Evolutionary conservation across 1,140 invertebrate genomes (phyloP).

Genomic region (Triops longicaudatus): DNA sequence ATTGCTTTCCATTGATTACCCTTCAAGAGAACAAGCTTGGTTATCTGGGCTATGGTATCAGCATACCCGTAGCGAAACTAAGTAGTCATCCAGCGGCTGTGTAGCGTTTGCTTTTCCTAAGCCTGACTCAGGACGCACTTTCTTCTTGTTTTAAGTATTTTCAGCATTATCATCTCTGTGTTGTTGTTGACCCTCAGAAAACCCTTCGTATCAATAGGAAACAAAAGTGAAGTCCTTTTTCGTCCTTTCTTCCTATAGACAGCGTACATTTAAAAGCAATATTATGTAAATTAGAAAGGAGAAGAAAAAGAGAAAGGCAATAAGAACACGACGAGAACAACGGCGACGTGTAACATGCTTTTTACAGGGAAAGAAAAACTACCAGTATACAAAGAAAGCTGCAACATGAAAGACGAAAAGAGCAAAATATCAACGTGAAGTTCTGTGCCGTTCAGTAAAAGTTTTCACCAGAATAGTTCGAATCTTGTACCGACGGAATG

Average conservation of each 20-base stretch:
- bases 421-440: not conserved
- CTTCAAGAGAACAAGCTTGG: not conserved
- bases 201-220: not conserved
- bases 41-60: not conserved
- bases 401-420: not conserved
- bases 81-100: not conserved
- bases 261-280: slow-evolving; percentile 9
- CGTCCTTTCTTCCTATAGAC: not conserved
- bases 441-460: not conserved
- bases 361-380: not conserved
- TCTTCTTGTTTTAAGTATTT: too few relatives aligned
- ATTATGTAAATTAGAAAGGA: not conserved
- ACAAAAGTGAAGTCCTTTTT: not conserved
- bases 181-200: too few relatives aligned
- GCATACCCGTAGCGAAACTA: not conserved
- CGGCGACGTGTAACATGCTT: not conserved
- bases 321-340: not conserved
- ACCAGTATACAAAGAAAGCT: not conserved
- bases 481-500: not conserved
- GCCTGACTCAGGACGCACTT: not conserved
- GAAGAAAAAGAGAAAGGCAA: not conserved
- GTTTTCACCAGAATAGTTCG: not conserved
- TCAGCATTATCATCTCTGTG: too few relatives aligned
- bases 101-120: not conserved
- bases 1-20: not conserved